Evolutionary conservation across 2,888 invertebrate species (phyloP).

Genomic region (Agrilus mali): DNA sequence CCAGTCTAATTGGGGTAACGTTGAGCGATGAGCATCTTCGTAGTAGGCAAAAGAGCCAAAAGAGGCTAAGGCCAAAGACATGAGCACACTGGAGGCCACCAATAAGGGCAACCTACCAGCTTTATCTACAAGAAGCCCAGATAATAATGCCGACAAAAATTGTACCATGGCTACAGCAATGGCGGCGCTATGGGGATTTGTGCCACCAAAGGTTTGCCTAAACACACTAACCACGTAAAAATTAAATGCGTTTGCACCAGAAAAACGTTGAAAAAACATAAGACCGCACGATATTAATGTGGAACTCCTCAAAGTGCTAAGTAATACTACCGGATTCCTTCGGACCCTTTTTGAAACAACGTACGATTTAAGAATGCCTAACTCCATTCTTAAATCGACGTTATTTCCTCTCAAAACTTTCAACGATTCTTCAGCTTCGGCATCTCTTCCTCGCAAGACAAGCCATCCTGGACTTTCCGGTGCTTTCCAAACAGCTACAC

Average conservation of each 20-base stretch:
- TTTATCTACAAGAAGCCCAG: constrained; percentile 72
- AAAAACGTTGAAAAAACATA: constrained; percentile 81
- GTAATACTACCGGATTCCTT: constrained; percentile 18
- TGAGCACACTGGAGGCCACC: constrained; percentile 70
- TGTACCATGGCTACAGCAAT: constrained; percentile 78
- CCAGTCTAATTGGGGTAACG: constrained; percentile 55
- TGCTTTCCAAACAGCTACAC: constrained; percentile 62
- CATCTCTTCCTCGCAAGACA: constrained; percentile 62
- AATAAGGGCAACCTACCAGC: constrained; percentile 74
- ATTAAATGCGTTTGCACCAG: constrained; percentile 73
- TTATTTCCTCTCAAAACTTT: constrained; percentile 68
- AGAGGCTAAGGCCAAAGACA: constrained; percentile 75
- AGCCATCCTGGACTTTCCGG: constrained; percentile 85
- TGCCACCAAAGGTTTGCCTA: constrained; percentile 66
- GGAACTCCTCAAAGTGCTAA: constrained; percentile 48
- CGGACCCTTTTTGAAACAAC: constrained; percentile 34
- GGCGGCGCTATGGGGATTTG: constrained; percentile 74
- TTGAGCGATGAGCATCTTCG: constrained; percentile 47
- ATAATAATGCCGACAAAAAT: constrained; percentile 68
- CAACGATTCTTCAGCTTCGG: constrained; percentile 61
- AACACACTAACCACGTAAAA: constrained; percentile 82
- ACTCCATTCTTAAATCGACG: constrained; percentile 63
- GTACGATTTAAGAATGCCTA: constrained; percentile 58
- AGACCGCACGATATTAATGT: constrained; percentile 71
- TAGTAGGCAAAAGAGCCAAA: constrained; percentile 79